Evolutionary conservation across 2,888 invertebrate species (phyloP).

Genomic region (Litoditis marina): DNA sequence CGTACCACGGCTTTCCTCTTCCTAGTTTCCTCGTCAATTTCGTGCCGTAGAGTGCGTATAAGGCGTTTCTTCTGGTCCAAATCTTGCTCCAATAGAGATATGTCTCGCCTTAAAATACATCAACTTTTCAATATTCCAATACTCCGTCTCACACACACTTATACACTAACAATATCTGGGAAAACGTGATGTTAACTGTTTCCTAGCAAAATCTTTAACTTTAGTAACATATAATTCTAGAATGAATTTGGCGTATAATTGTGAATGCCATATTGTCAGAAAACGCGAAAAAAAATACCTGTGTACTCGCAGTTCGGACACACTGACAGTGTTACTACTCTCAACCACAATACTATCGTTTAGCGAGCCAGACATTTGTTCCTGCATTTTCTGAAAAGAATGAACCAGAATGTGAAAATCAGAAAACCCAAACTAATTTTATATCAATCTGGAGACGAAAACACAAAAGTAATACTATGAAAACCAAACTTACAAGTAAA

Average conservation of each 20-base stretch:
- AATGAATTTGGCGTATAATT: too few species aligned
- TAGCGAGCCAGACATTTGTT: not conserved
- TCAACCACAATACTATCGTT: constrained; percentile 12
- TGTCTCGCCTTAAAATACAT: constrained; percentile 2
- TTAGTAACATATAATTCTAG: too few species aligned
- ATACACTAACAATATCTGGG: too few species aligned
- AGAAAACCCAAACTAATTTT: not conserved
- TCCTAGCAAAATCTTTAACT: too few species aligned
- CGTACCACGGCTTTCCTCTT: too few species aligned
- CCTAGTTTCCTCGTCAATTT: not conserved
- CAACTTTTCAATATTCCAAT: not conserved
- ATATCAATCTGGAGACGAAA: not conserved
- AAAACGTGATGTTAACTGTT: too few species aligned
- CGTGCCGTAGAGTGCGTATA: not conserved
- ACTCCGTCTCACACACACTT: too few species aligned
- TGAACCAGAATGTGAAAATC: not conserved
- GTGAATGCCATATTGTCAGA: too few species aligned
- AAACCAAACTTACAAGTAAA: too few species aligned
- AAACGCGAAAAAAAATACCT: not conserved
- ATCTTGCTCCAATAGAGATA: constrained; percentile 5
- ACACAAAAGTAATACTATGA: not conserved
- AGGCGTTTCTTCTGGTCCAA: constrained; percentile 2
- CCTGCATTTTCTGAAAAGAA: constrained; percentile 1
- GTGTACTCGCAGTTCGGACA: constrained; percentile 4
- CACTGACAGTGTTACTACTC: constrained; percentile 4